Evolutionary conservation across 2,113 vertebrate species (phyloP), one percentile per base, ranked within the genome.

Genomic region (Trematocara zebra): DNA sequence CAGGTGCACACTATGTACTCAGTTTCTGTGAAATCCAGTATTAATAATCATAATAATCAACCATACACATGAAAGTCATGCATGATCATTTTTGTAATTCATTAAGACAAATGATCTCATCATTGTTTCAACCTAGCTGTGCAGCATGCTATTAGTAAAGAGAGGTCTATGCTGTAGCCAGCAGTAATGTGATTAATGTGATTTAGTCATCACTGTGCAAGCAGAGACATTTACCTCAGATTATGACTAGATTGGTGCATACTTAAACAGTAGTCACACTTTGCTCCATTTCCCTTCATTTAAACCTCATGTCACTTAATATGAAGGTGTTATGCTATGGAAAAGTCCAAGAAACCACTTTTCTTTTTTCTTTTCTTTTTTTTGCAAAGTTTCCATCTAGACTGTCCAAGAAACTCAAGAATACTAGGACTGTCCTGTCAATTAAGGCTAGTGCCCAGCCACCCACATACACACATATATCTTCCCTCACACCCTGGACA

Each of bases 371-470:
- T 23, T 47, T 33, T 59, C 28, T 18, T 69, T 31, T 49, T 80
- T 72, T 49, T 69, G 49, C 18, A 56, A 51, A 76, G 67, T 81
- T 87, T 87, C 44, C 49, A n/a, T 83, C 64, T 78, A 18, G 64
- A 49, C 54, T 85, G 81, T 86, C 84, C 80, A 82, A 79, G 14
- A 69, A 56, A 44, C 84, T 79, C 61, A 35, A 81, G 28, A 74
- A 80, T 15, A 61, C 40, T 33, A 40, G 52, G 26, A 88, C 74
- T 72, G 61, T 59, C 89, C 86, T 92, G 88, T 91, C 89, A 91
- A 87, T 90, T 88, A 90, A 88, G 85, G 80, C 42, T 54, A 61
- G 51, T 72, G 78, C 72, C 74, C 85, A 74, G 81, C 78, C 80
- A 89, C 26, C 69, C 69, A n/a, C 84, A 79, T 28, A 18, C 79